Evolutionary conservation across 2,888 invertebrate species (phyloP).

Genomic region (Panopea generosa): DNA sequence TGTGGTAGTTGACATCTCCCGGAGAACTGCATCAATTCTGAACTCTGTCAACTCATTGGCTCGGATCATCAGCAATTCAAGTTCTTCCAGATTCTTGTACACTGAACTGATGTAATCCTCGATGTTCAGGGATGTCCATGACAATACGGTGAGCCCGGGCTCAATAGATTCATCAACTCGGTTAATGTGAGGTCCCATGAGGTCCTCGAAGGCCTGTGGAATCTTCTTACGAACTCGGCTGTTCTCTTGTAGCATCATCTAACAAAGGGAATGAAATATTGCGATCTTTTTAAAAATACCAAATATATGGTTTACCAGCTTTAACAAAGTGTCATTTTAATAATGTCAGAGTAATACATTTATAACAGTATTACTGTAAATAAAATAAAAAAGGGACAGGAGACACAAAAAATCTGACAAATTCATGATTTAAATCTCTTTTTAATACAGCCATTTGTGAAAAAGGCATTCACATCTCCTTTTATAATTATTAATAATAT

Average conservation of each 20-base stretch:
- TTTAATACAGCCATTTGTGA: no score
- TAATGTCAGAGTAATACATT: no score
- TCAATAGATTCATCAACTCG: slow-evolving; percentile 90
- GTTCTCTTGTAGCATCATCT: slow-evolving; percentile 85
- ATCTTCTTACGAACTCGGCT: slow-evolving; percentile 83
- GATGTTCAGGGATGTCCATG: slow-evolving; percentile 95
- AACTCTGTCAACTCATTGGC: slow-evolving; percentile 84
- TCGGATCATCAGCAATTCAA: slow-evolving; percentile 90
- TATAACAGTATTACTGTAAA: no score
- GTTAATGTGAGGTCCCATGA: slow-evolving; percentile 95
- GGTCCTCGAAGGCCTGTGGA: slow-evolving; percentile 93
- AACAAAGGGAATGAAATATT: no score
- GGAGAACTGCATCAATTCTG: slow-evolving; percentile 94
- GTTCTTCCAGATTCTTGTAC: slow-evolving; percentile 91
- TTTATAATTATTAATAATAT: no score
- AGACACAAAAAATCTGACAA: no score
- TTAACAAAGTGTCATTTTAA: no score
- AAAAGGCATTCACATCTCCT: no score
- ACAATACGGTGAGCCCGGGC: slow-evolving; percentile 92
- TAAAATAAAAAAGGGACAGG: no score
- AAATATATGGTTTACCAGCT: no score
- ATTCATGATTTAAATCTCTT: no score
- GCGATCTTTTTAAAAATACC: no score
- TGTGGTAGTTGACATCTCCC: slow-evolving; percentile 94
- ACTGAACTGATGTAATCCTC: slow-evolving; percentile 86